Base-by-base conservation (phyloP, 1,140 invertebrate genomes). In the Daktulosphaira vitifoliae region DNA sequence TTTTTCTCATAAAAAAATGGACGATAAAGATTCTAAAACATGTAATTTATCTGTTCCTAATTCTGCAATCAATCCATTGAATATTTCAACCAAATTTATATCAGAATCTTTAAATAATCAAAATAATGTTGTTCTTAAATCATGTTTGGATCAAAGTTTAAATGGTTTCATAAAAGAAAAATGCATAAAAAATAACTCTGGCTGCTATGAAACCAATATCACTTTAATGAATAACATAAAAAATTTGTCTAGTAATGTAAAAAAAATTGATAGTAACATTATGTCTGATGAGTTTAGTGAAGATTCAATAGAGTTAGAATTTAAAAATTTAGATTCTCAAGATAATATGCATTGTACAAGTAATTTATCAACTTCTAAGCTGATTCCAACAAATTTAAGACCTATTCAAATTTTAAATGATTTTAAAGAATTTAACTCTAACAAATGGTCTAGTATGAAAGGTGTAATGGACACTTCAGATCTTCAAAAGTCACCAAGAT, bases 401-500 rank as follows among this genome's bases (percentile, higher is more conserved):
- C 26, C 56, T 3, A 23, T 56, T 6, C 23, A 42, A 5, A 46
- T 39, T 2, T 16, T 48, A 8, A 62, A 48, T 22, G 46, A 25
- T 62, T 62, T 62, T 46, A 37, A 62, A 33, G 5, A 33, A 33
- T 11, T 33, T n/a, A 29, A 46, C 2, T 46, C 11, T 2, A n/a
- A 13, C 11, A 20, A 15, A 46, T 48, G 56, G 56, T 33, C 42
- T 22, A 46, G 15, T 1, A 33, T 62, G 29, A 62, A 62, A 62
- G 44, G 44, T 42, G 15, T 39, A 16, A 16, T 39, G 5, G 53
- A 56, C 3, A 42, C 38, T 15, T 8, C 33, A 26, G 44, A 56
- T 11, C 38, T 18, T 26, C 53, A 11, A 16, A 37, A 25, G 25
- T 42, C 39, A 2, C 53, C 39, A 56, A 56, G 16, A 9, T 16